Evolutionary conservation across 2,113 vertebrate genomes (phyloP).

Genomic region (Alaudala cheleensis): DNA sequence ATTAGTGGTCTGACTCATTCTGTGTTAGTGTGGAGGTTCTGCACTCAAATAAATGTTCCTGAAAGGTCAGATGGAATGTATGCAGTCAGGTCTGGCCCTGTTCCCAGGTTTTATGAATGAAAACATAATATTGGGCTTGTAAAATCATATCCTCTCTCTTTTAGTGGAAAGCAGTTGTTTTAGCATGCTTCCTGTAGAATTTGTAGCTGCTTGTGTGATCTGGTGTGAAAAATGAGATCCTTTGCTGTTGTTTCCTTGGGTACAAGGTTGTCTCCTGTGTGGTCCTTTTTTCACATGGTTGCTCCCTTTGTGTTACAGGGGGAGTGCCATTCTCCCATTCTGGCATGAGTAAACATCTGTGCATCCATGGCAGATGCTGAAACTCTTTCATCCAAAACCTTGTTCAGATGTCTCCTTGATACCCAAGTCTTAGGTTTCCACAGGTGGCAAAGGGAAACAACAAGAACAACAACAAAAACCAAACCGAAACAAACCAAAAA

Average conservation of each 20-base stretch:
- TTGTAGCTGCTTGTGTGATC: constrained; percentile 16
- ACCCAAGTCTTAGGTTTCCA: not conserved
- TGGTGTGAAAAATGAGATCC: not conserved
- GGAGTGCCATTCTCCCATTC: not conserved
- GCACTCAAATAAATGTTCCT: constrained; percentile 16
- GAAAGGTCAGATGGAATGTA: constrained; percentile 35
- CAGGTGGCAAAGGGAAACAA: not conserved
- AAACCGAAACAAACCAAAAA: not conserved
- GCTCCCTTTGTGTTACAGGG: not conserved
- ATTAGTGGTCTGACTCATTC: not conserved
- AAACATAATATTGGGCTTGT: constrained; percentile 36
- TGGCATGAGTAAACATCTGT: not conserved
- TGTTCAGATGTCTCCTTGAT: not conserved
- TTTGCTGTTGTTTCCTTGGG: constrained; percentile 22
- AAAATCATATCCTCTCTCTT: constrained; percentile 35
- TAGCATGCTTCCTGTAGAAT: constrained; percentile 10
- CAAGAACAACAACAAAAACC: not conserved
- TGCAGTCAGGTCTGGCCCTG: constrained; percentile 2
- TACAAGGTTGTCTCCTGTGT: not conserved
- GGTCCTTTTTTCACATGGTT: not conserved
- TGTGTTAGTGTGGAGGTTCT: not conserved
- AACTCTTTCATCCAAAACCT: not conserved
- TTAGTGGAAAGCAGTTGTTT: constrained; percentile 8
- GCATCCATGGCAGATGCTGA: not conserved
- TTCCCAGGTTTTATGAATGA: constrained; percentile 42